Percentiles rank a stretch among this genome's conserved stretches.
phyloP scores from a whole-genome alignment of 2,113 vertebrate species.

The Vireo altiloquus region DNA sequence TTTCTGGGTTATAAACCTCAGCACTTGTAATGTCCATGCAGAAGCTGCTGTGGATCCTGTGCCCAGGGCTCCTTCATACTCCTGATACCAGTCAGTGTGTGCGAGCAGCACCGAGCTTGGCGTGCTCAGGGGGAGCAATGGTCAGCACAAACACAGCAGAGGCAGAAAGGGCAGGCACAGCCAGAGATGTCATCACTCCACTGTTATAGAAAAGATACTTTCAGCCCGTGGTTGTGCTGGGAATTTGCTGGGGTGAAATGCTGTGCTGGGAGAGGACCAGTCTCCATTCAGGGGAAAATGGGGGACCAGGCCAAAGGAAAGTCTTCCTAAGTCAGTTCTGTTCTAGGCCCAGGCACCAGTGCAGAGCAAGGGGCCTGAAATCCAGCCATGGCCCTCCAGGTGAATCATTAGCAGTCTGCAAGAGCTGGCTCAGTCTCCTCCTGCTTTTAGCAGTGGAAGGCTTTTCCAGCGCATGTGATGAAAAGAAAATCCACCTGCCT shows the following conservation, averaged over 20 bases:
- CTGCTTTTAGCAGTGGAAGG: neutral
- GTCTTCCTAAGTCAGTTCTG: neutral
- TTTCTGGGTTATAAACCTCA: slow-evolving; percentile 34
- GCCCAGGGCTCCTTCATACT: neutral
- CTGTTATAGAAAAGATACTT: neutral
- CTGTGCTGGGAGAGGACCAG: fast-evolving
- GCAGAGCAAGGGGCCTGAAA: neutral
- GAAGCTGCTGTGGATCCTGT: neutral
- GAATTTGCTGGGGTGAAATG: neutral
- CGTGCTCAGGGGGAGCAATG: fast-evolving
- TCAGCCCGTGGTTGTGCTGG: fast-evolving
- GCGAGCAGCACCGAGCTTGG: no score
- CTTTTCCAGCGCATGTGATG: neutral
- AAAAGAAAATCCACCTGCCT: slow-evolving; percentile 63
- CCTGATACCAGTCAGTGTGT: fast-evolving
- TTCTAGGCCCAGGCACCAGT: neutral
- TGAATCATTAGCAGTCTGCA: neutral
- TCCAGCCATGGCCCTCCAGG: neutral
- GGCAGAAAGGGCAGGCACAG: neutral
- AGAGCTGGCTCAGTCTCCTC: neutral
- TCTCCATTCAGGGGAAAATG: neutral
- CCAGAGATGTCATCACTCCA: fast-evolving
- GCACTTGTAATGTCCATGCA: neutral
- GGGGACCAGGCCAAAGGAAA: neutral
- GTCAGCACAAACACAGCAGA: fast-evolving